Evolutionary conservation across 1,140 invertebrate species (phyloP).

Genomic region (Nasonia vitripennis): DNA sequence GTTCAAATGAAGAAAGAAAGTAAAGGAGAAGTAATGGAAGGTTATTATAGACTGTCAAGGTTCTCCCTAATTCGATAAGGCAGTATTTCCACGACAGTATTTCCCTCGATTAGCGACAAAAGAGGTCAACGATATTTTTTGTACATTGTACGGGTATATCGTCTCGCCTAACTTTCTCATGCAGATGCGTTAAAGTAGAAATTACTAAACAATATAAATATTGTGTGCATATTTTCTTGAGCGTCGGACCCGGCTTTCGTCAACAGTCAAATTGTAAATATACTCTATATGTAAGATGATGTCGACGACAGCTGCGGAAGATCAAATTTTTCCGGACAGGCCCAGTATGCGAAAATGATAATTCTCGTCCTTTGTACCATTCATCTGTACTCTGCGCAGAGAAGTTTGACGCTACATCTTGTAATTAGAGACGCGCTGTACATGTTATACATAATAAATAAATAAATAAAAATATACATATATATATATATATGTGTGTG

Average conservation of each 20-base stretch:
- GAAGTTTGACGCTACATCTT: conserved; percentile 15
- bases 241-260: neutral
- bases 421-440: conserved; percentile 30
- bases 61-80: conserved; percentile 27
- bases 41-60: conserved; percentile 36
- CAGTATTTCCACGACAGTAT: conserved; percentile 48
- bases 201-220: neutral
- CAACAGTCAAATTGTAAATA: conserved; percentile 32
- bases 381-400: conserved; percentile 6
- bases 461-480: neutral
- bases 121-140: conserved; percentile 40
- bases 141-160: conserved; percentile 18
- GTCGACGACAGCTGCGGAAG: neutral
- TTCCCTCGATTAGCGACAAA: conserved; percentile 19
- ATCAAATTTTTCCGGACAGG: neutral
- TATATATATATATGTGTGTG: conserved; percentile 39
- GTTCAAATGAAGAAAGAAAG: neutral
- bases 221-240: conserved; percentile 15
- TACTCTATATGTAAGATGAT: conserved; percentile 24
- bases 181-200: conserved; percentile 1
- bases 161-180: conserved; percentile 13
- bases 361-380: conserved; percentile 37
- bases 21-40: neutral
- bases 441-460: conserved; percentile 13
- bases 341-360: conserved; percentile 11